Percentiles rank a stretch among this genome's conserved stretches.
Conservation (phyloP, 2,888 invertebrate genomes). For the Pristionchus entomophagus region DNA sequence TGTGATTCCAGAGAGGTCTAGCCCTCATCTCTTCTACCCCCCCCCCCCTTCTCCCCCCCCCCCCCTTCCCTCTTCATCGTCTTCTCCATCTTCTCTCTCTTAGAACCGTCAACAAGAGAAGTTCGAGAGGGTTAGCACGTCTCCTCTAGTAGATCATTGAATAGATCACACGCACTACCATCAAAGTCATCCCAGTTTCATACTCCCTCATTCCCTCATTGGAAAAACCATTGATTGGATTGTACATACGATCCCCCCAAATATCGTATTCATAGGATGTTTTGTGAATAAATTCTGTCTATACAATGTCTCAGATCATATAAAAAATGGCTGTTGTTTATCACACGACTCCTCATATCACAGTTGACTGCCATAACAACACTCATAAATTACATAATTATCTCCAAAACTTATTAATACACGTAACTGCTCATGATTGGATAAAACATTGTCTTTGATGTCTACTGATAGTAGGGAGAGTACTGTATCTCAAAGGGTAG, state of each 20-base stretch:
- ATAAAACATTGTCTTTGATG: constrained; percentile 33
- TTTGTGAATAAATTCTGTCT: too few relatives aligned
- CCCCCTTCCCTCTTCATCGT: not conserved
- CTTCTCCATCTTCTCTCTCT: not conserved
- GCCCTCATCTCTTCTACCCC: too few relatives aligned
- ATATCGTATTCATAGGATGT: too few relatives aligned
- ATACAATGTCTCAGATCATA: too few relatives aligned
- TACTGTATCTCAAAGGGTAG: not conserved
- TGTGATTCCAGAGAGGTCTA: not conserved
- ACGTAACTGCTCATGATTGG: constrained; percentile 35
- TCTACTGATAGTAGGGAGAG: not conserved
- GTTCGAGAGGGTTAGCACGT: not conserved
- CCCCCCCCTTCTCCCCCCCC: not conserved
- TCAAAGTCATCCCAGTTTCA: too few relatives aligned
- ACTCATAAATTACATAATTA: constrained; percentile 1
- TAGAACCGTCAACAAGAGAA: not conserved
- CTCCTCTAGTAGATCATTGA: too few relatives aligned
- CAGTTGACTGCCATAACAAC: constrained; percentile 16
- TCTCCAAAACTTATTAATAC: constrained; percentile 25
- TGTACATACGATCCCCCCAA: too few relatives aligned
- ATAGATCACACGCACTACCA: too few relatives aligned
- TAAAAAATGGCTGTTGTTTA: not conserved
- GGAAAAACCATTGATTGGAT: too few relatives aligned
- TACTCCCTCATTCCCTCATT: too few relatives aligned
- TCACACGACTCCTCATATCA: constrained; percentile 34